Evolutionary conservation across 2,113 vertebrate genomes (phyloP).

Genomic region (Callospermophilus lateralis): DNA sequence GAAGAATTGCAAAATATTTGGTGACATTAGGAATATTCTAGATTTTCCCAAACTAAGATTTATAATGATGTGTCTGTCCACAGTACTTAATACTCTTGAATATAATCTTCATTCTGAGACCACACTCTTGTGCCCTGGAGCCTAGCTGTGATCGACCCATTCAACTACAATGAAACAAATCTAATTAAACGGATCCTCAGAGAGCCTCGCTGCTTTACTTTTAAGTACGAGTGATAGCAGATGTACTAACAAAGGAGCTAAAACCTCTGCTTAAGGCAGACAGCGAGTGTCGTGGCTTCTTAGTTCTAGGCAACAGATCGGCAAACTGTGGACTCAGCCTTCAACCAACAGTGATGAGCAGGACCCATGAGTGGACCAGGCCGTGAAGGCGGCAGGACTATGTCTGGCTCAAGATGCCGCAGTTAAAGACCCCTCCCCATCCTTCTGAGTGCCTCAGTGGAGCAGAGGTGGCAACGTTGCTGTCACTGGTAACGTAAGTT

Average conservation of each 20-base stretch:
- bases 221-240: neutral
- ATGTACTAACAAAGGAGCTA: neutral
- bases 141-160: neutral
- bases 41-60: conserved; percentile 44
- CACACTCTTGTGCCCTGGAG: neutral
- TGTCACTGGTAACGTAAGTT: neutral
- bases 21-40: neutral
- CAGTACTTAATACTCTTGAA: conserved; percentile 30
- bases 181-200: neutral
- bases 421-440: neutral
- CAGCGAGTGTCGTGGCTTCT: neutral
- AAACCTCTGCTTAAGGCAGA: conserved; percentile 19
- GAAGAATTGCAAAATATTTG: conserved; percentile 24
- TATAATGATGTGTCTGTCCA: neutral
- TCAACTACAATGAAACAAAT: neutral
- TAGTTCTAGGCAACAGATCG: neutral
- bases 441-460: neutral
- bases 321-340: neutral
- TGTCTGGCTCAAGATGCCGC: neutral
- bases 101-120: neutral
- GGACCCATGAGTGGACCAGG: neutral
- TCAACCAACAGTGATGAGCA: neutral
- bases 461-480: neutral
- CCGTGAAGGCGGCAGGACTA: neutral
- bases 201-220: neutral